Percentiles rank a stretch among this genome's conserved stretches.
These are phyloP conservation scores for Rhimphoctona megacephalus DNA, from an alignment of 2,888 invertebrate species.

Conservation along the genomic window DNA sequence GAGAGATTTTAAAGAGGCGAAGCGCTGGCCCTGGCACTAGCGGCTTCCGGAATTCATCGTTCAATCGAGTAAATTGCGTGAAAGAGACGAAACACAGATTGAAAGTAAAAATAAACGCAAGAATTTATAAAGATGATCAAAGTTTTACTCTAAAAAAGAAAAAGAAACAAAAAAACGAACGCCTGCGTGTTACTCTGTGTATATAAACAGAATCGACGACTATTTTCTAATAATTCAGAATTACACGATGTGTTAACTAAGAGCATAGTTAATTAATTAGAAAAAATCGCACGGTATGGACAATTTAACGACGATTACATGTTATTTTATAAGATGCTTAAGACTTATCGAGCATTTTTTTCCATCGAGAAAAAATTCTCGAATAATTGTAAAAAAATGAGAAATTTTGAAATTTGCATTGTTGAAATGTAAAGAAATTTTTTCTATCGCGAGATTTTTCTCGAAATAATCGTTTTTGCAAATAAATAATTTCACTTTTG, in stretches of 20 bases:
- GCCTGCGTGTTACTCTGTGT: background rate
- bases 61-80: conserved; percentile 15
- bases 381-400: background rate
- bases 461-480: background rate
- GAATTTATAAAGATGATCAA: conserved; percentile 6
- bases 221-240: conserved; percentile 17
- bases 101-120: background rate
- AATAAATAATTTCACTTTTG: background rate
- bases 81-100: background rate
- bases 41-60: conserved; percentile 42
- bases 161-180: background rate
- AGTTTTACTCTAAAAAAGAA: conserved; percentile 8
- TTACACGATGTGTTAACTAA: background rate
- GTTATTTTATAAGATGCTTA: background rate
- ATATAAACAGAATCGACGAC: conserved; percentile 27
- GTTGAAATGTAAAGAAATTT: background rate
- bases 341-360: background rate
- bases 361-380: background rate
- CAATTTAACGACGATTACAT: conserved; percentile 1
- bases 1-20: conserved; percentile 21
- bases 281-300: background rate
- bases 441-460: background rate
- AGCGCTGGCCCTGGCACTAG: background rate
- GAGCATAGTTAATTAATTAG: conserved; percentile 9
- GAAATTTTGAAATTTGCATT: background rate